Conservation (phyloP, 2,888 invertebrate species). For the Sesia bembeciformis region DNA sequence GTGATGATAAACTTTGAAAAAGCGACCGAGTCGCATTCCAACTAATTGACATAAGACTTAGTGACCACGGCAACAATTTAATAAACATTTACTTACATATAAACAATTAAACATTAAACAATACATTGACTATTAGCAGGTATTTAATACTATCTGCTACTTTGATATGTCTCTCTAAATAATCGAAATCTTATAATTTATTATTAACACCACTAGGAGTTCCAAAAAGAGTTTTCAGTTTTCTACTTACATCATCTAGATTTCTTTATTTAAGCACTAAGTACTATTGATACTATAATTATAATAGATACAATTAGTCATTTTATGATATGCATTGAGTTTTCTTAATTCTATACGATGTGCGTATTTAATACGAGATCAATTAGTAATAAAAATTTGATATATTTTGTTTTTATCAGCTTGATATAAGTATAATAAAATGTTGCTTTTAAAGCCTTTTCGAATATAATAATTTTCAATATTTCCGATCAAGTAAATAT, state of each 20-base stretch:
- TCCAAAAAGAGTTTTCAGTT: too few species aligned
- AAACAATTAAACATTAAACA: neutral
- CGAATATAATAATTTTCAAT: neutral
- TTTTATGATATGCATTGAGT: neutral
- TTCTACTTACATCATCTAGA: too few species aligned
- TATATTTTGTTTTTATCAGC: too few species aligned
- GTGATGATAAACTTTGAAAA: neutral
- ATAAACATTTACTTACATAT: neutral
- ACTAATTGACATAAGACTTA: conserved; percentile 25
- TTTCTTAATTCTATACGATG: neutral
- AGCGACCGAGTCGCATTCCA: conserved; percentile 14
- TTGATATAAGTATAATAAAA: neutral
- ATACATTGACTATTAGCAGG: neutral
- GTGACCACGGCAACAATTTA: conserved; percentile 21
- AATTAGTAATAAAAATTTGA: too few species aligned
- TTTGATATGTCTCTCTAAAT: conserved; percentile 7
- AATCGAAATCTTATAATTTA: too few species aligned
- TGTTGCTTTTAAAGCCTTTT: neutral
- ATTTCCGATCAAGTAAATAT: neutral
- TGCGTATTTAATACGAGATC: too few species aligned
- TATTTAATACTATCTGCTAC: conserved; percentile 3
- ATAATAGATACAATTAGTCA: too few species aligned
- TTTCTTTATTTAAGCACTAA: too few species aligned
- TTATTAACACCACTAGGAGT: too few species aligned
- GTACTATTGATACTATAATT: too few species aligned